Percentiles rank a stretch among this genome's conserved stretches.
These are phyloP conservation scores for Brachymystax lenok DNA, from an alignment of 2,797 vertebrate genomes.

Conservation along the genomic window DNA sequence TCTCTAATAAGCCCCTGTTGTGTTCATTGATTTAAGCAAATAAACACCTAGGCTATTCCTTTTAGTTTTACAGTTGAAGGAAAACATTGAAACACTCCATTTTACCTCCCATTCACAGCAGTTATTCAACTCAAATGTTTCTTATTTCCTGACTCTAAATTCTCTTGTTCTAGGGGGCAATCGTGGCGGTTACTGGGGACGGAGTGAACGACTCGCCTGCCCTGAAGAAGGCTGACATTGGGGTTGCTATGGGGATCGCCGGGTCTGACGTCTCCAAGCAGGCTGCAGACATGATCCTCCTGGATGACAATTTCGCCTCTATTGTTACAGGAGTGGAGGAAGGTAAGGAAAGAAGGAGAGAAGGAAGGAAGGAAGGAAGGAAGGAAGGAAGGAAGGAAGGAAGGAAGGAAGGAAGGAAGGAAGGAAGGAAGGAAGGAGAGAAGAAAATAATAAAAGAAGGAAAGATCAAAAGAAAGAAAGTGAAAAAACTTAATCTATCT, in stretches of 20 bases:
- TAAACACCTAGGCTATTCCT: no score
- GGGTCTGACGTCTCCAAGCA: slow-evolving; percentile 95
- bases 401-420: no score
- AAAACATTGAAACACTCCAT: slow-evolving; percentile 38
- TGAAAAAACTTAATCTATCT: background rate
- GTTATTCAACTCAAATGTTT: background rate
- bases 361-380: no score
- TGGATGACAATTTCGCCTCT: slow-evolving; percentile 95
- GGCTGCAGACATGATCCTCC: slow-evolving; percentile 92
- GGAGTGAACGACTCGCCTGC: slow-evolving; percentile 94
- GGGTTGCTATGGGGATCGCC: slow-evolving; percentile 92
- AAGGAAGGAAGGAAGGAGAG: no score
- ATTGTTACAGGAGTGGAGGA: slow-evolving; percentile 93
- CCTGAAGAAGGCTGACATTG: slow-evolving; percentile 92
- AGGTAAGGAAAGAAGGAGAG: slow-evolving; percentile 60
- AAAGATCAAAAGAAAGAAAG: background rate
- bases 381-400: no score
- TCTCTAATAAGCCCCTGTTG: no score
- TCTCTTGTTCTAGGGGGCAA: slow-evolving; percentile 79
- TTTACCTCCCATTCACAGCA: background rate
- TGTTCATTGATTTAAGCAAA: no score
- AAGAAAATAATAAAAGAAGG: no score
- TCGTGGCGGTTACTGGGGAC: slow-evolving; percentile 91
- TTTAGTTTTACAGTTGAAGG: no score
- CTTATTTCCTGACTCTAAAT: background rate